Evolutionary conservation across 92 coral and sea anemone genomes (phyloP), one percentile per base, ranked within the genome.

Genomic region (Porites evermanni): DNA sequence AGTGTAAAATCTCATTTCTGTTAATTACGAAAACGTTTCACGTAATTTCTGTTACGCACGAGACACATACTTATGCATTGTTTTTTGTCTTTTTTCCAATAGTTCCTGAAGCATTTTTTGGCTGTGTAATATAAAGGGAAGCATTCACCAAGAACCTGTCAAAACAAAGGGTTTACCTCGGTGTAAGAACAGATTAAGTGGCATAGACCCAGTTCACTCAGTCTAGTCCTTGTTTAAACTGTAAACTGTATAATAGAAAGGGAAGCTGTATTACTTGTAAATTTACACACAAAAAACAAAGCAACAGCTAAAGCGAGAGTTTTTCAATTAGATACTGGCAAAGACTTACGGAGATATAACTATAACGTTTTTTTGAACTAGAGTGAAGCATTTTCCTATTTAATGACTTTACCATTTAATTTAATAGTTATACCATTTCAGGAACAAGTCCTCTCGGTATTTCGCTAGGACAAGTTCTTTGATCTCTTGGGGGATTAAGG

Each of bases 121-220:
- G 2, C 65, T 60, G 65, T 60, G 13, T 60, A 9, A 60, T 60
- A 18, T 60, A 60, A 60, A 60, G 65, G 13, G 12, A 60, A 60
- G 65, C 65, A 60, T 60, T 60, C 65, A 8, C 65, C 65, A 60
- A 60, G 65, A 60, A 60, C 65, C 17, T 4, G 6, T 38, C 47
- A 38, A 38, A 38, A 38, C 47, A 38, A 38, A 38, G 47, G 47
- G 47, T 38, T 3, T 38, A 38, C 47, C 47, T 38, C 6, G 47
- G 47, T 38, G 47, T 38, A 38, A 38, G 47, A 38, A 38, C 47
- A 38, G 64, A 60, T 60, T 60, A 60, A 60, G 64, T 60, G 65
- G 65, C 65, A 60, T 60, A 60, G 65, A 60, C 65, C 65, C 65
- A 60, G 65, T 60, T 60, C 65, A 60, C 13, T 60, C 65, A 60